Conservation (phyloP, 2,888 invertebrate species). For the Heteromurus nitidus region DNA sequence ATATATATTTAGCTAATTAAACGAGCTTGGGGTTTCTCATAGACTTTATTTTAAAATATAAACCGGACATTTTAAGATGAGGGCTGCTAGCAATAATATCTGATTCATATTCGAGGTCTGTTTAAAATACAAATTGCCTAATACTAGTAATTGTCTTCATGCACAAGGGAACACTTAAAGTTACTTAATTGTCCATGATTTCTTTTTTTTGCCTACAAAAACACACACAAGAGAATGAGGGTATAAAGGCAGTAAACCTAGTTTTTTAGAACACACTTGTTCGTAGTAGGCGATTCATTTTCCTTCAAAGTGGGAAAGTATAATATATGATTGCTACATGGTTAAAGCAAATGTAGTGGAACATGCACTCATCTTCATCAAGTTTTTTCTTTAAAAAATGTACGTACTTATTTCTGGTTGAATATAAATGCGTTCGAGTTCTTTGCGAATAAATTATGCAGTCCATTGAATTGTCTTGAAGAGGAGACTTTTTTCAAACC, state of each 20-base stretch:
- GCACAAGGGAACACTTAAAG: conserved; percentile 25
- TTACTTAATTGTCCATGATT: neutral
- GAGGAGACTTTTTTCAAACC: neutral
- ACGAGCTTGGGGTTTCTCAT: neutral
- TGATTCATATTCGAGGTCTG: neutral
- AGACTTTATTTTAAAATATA: neutral
- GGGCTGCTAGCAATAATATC: neutral
- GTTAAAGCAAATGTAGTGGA: conserved; percentile 56
- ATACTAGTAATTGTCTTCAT: conserved; percentile 58
- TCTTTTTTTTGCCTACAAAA: neutral
- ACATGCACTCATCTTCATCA: conserved; percentile 41
- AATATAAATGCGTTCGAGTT: neutral
- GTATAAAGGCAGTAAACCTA: too few relatives aligned
- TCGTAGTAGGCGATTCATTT: neutral
- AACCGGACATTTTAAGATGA: neutral
- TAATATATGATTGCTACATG: conserved; percentile 59
- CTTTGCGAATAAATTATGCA: conserved; percentile 36
- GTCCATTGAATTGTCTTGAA: conserved; percentile 32
- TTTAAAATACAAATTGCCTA: conserved; percentile 34
- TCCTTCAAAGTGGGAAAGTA: neutral
- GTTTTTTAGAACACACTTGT: neutral
- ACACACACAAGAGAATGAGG: neutral
- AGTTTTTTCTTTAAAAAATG: neutral
- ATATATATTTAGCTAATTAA: neutral
- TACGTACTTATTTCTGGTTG: conserved; percentile 8